These are phyloP conservation scores for Pollachius pollachius DNA, from an alignment of 2,113 vertebrate species.

Conservation along the genomic window DNA sequence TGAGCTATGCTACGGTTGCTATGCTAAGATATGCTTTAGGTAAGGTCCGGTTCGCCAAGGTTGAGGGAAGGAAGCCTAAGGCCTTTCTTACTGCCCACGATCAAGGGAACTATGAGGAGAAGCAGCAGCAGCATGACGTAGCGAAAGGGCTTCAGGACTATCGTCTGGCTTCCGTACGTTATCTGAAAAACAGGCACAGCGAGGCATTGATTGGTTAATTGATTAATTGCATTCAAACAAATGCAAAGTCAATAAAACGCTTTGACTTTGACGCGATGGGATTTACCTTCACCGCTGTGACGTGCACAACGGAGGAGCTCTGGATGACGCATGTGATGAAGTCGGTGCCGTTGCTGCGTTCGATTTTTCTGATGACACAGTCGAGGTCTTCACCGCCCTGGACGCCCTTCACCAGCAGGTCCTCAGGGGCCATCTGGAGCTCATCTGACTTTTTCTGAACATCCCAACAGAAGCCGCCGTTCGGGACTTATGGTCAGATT, in stretches of 20 bases:
- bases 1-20: neutral
- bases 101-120: neutral
- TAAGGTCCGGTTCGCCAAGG: no score
- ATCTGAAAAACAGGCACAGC: neutral
- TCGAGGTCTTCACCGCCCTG: constrained; percentile 23
- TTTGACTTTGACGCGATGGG: neutral
- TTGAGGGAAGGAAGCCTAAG: neutral
- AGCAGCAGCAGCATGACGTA: neutral
- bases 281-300: constrained; percentile 54
- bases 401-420: constrained; percentile 74
- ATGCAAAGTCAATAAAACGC: no score
- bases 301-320: rapidly evolving
- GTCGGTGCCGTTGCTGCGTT: constrained; percentile 56
- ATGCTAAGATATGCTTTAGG: neutral
- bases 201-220: constrained; percentile 16
- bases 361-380: constrained; percentile 73
- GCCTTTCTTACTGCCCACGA: neutral
- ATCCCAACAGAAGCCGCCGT: neutral
- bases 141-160: neutral
- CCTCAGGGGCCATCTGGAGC: constrained; percentile 75
- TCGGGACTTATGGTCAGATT: no score
- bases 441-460: constrained; percentile 84
- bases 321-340: constrained; percentile 77
- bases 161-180: neutral
- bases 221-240: neutral